A percentile compares a stretch with the other conserved stretches of the same genome.
Conservation (phyloP, 2,888 invertebrate genomes). For the Acleris cristana region DNA sequence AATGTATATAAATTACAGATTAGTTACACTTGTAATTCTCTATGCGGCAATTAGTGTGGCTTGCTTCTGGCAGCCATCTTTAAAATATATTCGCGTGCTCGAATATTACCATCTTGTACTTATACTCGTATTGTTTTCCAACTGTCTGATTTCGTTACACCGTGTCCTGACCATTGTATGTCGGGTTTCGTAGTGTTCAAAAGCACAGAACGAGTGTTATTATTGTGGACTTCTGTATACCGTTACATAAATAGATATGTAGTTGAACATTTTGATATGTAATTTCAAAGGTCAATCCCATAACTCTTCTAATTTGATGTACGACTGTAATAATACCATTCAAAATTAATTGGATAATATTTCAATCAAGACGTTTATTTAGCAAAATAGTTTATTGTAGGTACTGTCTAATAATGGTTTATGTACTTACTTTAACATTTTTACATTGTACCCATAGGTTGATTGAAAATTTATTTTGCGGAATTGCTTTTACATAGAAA, state of each 20-base stretch:
- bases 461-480: too few relatives aligned
- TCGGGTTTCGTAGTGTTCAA: background rate
- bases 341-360: slow-evolving; percentile 37
- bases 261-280: slow-evolving; percentile 32
- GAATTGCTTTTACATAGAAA: too few relatives aligned
- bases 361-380: slow-evolving; percentile 31
- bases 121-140: slow-evolving; percentile 4
- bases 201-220: slow-evolving; percentile 2
- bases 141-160: background rate
- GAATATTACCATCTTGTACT: slow-evolving; percentile 26
- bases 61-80: slow-evolving; percentile 55
- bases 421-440: slow-evolving; percentile 43
- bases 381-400: slow-evolving; percentile 12
- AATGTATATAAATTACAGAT: slow-evolving; percentile 65
- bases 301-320: slow-evolving; percentile 38
- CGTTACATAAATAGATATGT: slow-evolving; percentile 6
- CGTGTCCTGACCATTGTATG: background rate
- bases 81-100: slow-evolving; percentile 37
- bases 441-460: background rate
- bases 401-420: background rate
- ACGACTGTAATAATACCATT: slow-evolving; percentile 34
- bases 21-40: slow-evolving; percentile 65
- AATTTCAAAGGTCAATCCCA: slow-evolving; percentile 35
- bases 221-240: slow-evolving; percentile 1
- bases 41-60: slow-evolving; percentile 56